These are phyloP conservation scores for Aphidius colemani DNA, from an alignment of 2,888 invertebrate species.

Conservation along the genomic window DNA sequence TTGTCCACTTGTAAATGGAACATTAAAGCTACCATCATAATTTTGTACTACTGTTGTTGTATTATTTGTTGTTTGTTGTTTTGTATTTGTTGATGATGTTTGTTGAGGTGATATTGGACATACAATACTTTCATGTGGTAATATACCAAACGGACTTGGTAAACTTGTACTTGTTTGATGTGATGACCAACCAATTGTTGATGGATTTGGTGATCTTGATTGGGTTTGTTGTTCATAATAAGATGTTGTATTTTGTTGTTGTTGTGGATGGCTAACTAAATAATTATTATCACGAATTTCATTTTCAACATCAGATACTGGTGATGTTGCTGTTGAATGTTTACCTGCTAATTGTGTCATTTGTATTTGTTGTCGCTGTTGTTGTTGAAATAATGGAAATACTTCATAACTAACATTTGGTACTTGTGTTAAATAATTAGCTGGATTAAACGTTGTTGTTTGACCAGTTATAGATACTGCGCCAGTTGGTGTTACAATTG, in stretches of 20 bases:
- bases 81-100: slow-evolving; percentile 64
- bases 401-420: slow-evolving; percentile 82
- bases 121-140: slow-evolving; percentile 79
- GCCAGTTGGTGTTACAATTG: slow-evolving; percentile 68
- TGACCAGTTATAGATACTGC: slow-evolving; percentile 64
- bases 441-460: slow-evolving; percentile 72
- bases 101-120: slow-evolving; percentile 66
- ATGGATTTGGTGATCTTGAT: slow-evolving; percentile 61
- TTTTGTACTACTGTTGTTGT: slow-evolving; percentile 54
- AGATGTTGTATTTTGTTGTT: no score
- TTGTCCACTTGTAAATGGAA: slow-evolving; percentile 72
- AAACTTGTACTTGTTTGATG: slow-evolving; percentile 71
- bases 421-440: slow-evolving; percentile 72
- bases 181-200: slow-evolving; percentile 68
- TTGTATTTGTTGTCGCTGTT: no score
- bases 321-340: slow-evolving; percentile 51
- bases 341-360: slow-evolving; percentile 48
- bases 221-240: slow-evolving; percentile 64
- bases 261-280: no score
- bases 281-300: no score
- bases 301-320: slow-evolving; percentile 38
- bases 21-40: slow-evolving; percentile 72
- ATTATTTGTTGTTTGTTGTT: slow-evolving; percentile 66
- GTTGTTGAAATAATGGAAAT: slow-evolving; percentile 80
- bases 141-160: slow-evolving; percentile 76